These are phyloP conservation scores for Conus ventricosus DNA, from an alignment of 1,140 invertebrate genomes.

Conservation along the genomic window DNA sequence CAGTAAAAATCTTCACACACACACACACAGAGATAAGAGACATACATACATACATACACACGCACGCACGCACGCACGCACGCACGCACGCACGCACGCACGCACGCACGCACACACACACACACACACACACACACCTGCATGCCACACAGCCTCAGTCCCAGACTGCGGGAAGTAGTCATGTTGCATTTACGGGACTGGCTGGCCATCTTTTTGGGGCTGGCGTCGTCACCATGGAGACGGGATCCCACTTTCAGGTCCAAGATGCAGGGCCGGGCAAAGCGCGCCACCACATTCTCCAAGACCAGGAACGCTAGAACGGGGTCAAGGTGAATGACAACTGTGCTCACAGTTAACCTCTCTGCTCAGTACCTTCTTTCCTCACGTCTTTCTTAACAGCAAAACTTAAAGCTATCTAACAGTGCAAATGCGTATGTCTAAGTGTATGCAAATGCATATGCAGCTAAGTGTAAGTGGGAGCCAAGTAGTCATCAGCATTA, in stretches of 20 bases:
- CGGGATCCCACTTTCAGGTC: conserved; percentile 97
- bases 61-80: neutral
- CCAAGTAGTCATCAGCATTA: no score
- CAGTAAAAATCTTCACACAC: neutral
- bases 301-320: conserved; percentile 85
- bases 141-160: conserved; percentile 93
- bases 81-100: conserved; percentile 68
- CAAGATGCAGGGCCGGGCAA: conserved; percentile 82
- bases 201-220: conserved; percentile 89
- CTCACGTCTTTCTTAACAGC: no score
- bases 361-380: neutral
- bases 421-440: no score
- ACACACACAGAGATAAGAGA: neutral
- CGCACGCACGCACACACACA: conserved; percentile 63
- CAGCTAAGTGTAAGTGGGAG: no score
- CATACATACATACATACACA: neutral
- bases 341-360: neutral
- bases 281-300: conserved; percentile 94
- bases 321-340: conserved; percentile 15
- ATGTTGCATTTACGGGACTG: conserved; percentile 94
- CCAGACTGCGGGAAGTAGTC: conserved; percentile 90
- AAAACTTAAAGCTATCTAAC: no score
- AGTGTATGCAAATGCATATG: no score
- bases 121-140: conserved; percentile 76
- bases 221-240: conserved; percentile 95